phyloP scores from a whole-genome alignment of 2,888 invertebrate genomes.

The Lasioglossum pauxillum region DNA sequence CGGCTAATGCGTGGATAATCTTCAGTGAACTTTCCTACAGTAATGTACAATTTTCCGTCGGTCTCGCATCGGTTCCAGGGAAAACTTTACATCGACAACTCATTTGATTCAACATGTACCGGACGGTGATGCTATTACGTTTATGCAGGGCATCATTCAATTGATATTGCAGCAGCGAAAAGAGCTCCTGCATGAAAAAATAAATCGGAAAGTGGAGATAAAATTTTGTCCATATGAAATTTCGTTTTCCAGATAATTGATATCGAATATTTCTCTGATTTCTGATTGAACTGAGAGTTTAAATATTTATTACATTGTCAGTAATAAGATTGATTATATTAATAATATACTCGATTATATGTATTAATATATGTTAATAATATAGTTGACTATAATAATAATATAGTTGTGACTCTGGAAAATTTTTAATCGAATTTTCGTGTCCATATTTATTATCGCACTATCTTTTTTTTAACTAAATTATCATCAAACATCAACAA shows the following conservation, averaged over 20 bases:
- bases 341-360: too few relatives aligned
- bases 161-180: neutral
- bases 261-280: neutral
- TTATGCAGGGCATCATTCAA: neutral
- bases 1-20: neutral
- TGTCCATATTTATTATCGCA: too few relatives aligned
- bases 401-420: neutral
- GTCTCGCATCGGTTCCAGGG: neutral
- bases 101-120: neutral
- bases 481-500: neutral
- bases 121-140: neutral
- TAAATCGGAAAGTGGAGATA: neutral
- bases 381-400: too few relatives aligned
- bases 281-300: neutral
- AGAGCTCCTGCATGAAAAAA: neutral
- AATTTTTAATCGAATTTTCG: neutral
- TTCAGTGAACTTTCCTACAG: neutral
- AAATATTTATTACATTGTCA: neutral
- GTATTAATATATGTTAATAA: too few relatives aligned
- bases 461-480: neutral
- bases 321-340: too few relatives aligned
- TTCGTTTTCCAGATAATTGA: neutral
- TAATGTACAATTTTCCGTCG: neutral
- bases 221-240: neutral
- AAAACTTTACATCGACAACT: neutral